phyloP scores from a whole-genome alignment of 2,797 vertebrate genomes.

The Holocentrus rufus region DNA sequence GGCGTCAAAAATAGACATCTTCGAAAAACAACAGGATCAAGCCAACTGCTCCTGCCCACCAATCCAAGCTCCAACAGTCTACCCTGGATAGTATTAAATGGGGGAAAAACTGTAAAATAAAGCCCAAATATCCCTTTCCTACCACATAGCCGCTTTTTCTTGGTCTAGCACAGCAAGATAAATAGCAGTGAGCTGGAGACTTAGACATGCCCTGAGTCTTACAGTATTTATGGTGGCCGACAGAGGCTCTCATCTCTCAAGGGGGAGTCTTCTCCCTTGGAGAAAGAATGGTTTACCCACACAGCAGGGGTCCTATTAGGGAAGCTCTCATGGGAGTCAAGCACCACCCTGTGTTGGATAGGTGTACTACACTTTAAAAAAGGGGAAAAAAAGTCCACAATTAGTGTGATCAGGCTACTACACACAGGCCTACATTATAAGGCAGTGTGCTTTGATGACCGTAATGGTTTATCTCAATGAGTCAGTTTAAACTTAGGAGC shows the following conservation, averaged over 20 bases:
- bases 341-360: slow-evolving; percentile 76
- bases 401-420: background rate
- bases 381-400: background rate
- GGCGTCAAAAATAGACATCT: background rate
- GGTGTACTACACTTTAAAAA: slow-evolving; percentile 53
- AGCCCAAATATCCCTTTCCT: slow-evolving; percentile 5
- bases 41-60: background rate
- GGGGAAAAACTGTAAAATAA: slow-evolving; percentile 7
- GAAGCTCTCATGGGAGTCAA: slow-evolving; percentile 71
- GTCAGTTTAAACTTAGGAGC: background rate
- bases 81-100: slow-evolving; percentile 11
- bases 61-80: background rate
- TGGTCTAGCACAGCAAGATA: slow-evolving; percentile 22
- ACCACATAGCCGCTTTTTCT: background rate
- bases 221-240: slow-evolving; percentile 54
- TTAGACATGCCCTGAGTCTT: slow-evolving; percentile 30
- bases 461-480: no score
- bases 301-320: slow-evolving; percentile 53
- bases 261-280: slow-evolving; percentile 50
- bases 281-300: slow-evolving; percentile 57
- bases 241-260: slow-evolving; percentile 66
- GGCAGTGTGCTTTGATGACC: background rate
- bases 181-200: slow-evolving; percentile 22
- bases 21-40: background rate
- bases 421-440: background rate